These are phyloP conservation scores for Morelia viridis DNA, from an alignment of 2,797 vertebrate genomes.

Conservation along the genomic window DNA sequence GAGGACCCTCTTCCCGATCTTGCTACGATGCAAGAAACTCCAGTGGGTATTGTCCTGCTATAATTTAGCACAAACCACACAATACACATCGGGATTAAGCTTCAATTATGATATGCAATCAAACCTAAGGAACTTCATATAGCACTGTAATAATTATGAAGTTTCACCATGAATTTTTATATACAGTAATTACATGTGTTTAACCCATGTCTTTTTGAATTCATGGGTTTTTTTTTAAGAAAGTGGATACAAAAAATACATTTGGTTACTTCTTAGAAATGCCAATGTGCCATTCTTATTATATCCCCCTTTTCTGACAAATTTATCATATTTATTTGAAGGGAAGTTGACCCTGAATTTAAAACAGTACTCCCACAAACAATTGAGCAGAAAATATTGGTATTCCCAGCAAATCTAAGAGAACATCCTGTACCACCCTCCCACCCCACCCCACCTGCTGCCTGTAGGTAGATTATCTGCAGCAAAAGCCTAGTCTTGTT, in stretches of 20 bases:
- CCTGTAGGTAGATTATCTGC: not conserved
- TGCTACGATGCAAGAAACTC: conserved; percentile 82
- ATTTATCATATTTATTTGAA: not conserved
- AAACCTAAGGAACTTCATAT: not conserved
- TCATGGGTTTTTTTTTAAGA: not conserved
- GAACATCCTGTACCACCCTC: not conserved
- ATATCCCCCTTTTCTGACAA: not conserved
- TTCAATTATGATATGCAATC: not conserved
- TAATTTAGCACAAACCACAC: not conserved
- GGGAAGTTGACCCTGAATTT: not conserved
- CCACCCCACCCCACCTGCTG: not conserved
- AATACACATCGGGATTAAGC: not conserved
- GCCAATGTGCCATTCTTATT: not conserved
- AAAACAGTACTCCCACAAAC: not conserved
- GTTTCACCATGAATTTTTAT: not conserved
- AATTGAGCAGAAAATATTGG: not conserved
- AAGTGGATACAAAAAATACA: not conserved
- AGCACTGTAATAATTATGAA: not conserved
- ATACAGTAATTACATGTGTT: not conserved
- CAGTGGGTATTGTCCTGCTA: conserved; percentile 78
- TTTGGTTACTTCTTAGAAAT: not conserved
- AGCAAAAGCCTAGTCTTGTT: not conserved
- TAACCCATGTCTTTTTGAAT: not conserved
- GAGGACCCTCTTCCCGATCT: conserved; percentile 80
- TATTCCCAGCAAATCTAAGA: not conserved